Evolutionary conservation across 1,140 invertebrate genomes (phyloP), one percentile per base, ranked within the genome.

Genomic region (Lepidurus packardi): DNA sequence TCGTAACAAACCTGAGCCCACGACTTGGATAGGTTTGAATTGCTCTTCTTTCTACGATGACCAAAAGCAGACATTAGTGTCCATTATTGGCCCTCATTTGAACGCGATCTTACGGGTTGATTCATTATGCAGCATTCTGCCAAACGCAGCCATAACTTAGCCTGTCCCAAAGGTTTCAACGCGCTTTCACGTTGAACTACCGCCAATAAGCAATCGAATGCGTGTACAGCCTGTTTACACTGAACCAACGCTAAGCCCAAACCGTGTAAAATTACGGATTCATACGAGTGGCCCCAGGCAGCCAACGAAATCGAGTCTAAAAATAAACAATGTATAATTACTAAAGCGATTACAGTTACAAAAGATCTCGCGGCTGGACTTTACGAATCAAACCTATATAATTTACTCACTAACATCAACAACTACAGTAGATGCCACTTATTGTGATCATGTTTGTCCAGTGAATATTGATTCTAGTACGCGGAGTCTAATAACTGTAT

Each of bases 121-220:
- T 92, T 87, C 73, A 88, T 87, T 84, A 94, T 91, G 84, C 94
- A 97, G 83, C 95, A 97, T 85, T 98, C 97, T 0, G 96, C 94
- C 81, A 98, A 87, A 81, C 96, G 88, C 43, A 97, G 85, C 96
- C 96, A 98, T 5, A 98, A 87, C 75, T 93, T 87, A 1, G 95
- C 92, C 86, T 97, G 97, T 16, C 47, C 76, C 21, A 45, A 13
- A 3, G 43, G 47, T 25, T 77, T 77, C 25, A 77, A 47, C 81
- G 91, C 92, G 78, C 93, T 92, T 82, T 94, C 94, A 75, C 92
- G 90, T 81, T 95, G 90, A 0, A 95, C 90, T 34, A 93, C 92
- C 85, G 95, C 91, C n/a, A 93, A 90, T 8, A 98, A 89, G 86
- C 93, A 96, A 82, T 96, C 93, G 85, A 98, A 98, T 1, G 97